phyloP scores from a whole-genome alignment of 2,888 invertebrate genomes.

The Oscheius sp. region DNA sequence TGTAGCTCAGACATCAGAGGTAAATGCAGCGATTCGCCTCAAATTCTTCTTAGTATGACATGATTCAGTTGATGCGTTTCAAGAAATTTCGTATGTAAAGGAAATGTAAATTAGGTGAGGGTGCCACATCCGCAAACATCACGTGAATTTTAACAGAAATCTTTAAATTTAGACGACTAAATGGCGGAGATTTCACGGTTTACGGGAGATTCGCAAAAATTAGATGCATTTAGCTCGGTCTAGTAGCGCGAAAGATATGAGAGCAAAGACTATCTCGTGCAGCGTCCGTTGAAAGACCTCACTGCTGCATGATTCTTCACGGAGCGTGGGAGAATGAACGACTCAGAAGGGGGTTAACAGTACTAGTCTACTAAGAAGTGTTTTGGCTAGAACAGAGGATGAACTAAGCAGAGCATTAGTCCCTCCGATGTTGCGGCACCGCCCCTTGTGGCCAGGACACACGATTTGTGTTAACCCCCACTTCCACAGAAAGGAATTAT shows the following conservation, averaged over 20 bases:
- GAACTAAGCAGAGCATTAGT: not conserved
- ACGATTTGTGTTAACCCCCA: not conserved
- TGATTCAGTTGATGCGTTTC: not conserved
- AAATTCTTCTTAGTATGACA: not conserved
- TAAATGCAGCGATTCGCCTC: not conserved
- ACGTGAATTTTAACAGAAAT: not conserved
- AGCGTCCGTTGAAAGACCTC: not conserved
- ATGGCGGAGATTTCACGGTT: too few relatives aligned
- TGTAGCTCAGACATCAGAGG: not conserved
- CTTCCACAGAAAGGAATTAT: not conserved
- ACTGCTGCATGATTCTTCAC: not conserved
- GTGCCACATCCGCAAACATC: slow-evolving; percentile 25
- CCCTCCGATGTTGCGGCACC: not conserved
- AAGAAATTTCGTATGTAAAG: slow-evolving; percentile 1
- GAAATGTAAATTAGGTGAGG: slow-evolving; percentile 22
- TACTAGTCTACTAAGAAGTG: not conserved
- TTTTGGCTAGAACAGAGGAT: too few relatives aligned
- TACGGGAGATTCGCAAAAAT: too few relatives aligned
- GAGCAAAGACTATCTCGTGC: not conserved
- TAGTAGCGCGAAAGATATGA: too few relatives aligned
- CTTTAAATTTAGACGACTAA: too few relatives aligned
- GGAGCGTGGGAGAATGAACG: not conserved
- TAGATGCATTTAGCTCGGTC: too few relatives aligned
- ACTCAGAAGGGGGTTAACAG: too few relatives aligned
- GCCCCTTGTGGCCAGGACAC: not conserved